Percentiles rank a stretch among this genome's conserved stretches.
These are phyloP conservation scores for Metacarcinus magister DNA, from an alignment of 2,888 invertebrate genomes.

Conservation along the genomic window DNA sequence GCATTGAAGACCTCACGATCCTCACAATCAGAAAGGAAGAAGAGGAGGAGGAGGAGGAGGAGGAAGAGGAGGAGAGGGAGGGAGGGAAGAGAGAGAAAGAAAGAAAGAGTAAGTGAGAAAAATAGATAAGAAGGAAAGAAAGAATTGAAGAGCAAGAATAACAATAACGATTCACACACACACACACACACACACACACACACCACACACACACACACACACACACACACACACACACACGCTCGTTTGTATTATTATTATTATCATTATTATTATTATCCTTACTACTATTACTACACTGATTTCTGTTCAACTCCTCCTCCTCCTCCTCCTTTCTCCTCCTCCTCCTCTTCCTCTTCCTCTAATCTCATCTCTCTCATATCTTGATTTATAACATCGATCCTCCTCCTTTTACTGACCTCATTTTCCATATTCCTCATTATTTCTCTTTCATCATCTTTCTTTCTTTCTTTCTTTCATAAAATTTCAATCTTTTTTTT, in stretches of 20 bases:
- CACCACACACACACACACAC: slow-evolving; percentile 29
- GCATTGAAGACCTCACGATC: too few relatives aligned
- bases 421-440: neutral
- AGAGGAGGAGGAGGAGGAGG: neutral
- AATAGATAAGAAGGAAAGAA: too few relatives aligned
- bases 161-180: slow-evolving; percentile 52
- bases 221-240: slow-evolving; percentile 43
- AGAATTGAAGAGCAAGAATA: neutral
- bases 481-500: neutral
- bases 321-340: neutral
- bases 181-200: slow-evolving; percentile 31
- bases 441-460: neutral
- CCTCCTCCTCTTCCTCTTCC: neutral
- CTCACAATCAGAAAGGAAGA: neutral
- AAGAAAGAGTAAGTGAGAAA: too few relatives aligned
- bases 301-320: neutral
- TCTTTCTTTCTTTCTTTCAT: neutral
- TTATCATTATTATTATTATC: neutral
- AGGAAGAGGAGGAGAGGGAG: neutral
- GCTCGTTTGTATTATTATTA: neutral
- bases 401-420: neutral
- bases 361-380: too few relatives aligned
- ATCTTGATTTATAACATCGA: neutral
- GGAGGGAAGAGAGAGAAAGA: neutral
- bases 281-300: neutral